Conservation (phyloP, 2,113 vertebrate genomes). For the Leptodactylus fuscus region DNA sequence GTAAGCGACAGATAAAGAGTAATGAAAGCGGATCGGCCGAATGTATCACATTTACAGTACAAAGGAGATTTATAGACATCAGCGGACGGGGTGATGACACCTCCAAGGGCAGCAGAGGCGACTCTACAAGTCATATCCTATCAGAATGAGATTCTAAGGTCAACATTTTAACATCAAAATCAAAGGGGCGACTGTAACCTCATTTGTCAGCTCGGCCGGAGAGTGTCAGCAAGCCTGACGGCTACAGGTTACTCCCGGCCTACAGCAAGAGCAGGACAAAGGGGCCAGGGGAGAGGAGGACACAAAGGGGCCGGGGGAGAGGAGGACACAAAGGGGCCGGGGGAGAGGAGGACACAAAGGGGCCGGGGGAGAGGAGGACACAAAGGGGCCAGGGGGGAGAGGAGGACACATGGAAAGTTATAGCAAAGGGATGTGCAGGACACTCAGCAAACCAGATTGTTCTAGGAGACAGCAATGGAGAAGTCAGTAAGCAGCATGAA, state of each 20-base stretch:
- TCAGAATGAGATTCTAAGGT: constrained; percentile 46
- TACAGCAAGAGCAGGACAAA: constrained; percentile 20
- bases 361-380: constrained; percentile 15
- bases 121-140: constrained; percentile 43
- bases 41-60: constrained; percentile 21
- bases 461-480: neutral
- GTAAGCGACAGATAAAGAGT: constrained; percentile 33
- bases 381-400: neutral
- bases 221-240: neutral
- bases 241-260: constrained; percentile 11
- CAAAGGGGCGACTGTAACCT: constrained; percentile 28
- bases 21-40: constrained; percentile 31
- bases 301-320: neutral
- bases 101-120: constrained; percentile 38
- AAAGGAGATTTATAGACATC: constrained; percentile 24
- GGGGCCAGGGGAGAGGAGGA: neutral
- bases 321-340: neutral
- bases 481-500: neutral
- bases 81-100: constrained; percentile 15
- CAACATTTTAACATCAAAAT: constrained; percentile 18
- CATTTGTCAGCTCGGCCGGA: constrained; percentile 21
- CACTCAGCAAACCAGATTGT: neutral
- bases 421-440: neutral
- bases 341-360: neutral
- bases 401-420: neutral